phyloP scores from a whole-genome alignment of 2,113 vertebrate genomes.

The Perca schrenkii region DNA sequence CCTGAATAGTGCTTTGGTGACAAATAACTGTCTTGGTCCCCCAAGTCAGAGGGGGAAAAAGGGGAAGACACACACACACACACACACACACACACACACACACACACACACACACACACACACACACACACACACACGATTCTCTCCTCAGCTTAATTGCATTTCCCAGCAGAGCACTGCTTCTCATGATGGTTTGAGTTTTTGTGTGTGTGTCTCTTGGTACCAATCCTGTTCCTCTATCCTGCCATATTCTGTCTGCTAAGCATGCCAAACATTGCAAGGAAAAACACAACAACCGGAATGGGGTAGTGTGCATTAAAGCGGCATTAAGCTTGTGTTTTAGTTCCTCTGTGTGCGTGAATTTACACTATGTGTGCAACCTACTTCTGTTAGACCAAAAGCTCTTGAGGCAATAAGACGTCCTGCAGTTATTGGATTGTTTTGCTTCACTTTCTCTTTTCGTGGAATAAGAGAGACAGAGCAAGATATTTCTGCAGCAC shows the following conservation, averaged over 20 bases:
- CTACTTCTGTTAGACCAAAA: constrained; percentile 1
- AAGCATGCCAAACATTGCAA: constrained; percentile 25
- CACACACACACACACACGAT: neutral
- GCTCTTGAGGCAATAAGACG: constrained; percentile 55
- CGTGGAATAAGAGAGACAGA: constrained; percentile 49
- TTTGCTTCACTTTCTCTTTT: constrained; percentile 66
- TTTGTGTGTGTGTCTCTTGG: constrained; percentile 18
- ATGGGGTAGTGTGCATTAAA: constrained; percentile 1
- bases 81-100: neutral
- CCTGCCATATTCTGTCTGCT: constrained; percentile 19
- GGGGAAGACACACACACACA: constrained; percentile 8
- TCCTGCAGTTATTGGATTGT: constrained; percentile 67
- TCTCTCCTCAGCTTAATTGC: constrained; percentile 50
- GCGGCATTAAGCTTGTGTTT: neutral
- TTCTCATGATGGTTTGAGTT: constrained; percentile 23
- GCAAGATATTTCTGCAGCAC: constrained; percentile 46
- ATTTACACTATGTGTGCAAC: constrained; percentile 4
- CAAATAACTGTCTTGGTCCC: constrained; percentile 22
- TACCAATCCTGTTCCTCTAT: constrained; percentile 15
- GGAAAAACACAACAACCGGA: constrained; percentile 1
- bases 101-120: neutral
- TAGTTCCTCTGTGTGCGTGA: neutral
- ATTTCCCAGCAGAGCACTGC: constrained; percentile 46
- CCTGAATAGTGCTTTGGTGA: constrained; percentile 12
- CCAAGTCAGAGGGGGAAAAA: constrained; percentile 5